These are phyloP conservation scores for Thunnus thynnus DNA, from an alignment of 2,113 vertebrate genomes.

Conservation along the genomic window DNA sequence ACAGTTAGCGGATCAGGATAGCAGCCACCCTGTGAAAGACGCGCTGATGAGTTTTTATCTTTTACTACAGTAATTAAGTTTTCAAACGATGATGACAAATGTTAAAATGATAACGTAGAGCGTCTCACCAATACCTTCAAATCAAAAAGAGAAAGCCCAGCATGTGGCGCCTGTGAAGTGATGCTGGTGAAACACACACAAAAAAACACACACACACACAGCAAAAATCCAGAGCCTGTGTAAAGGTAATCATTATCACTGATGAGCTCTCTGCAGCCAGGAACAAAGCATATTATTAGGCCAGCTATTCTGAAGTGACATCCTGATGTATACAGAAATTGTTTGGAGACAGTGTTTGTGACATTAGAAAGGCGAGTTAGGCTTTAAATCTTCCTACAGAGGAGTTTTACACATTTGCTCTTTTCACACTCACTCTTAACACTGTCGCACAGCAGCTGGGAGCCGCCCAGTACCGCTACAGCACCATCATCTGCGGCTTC, in stretches of 20 bases:
- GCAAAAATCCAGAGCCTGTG: neutral
- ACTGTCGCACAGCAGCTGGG: neutral
- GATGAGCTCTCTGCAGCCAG: conserved; percentile 35
- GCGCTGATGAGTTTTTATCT: conserved; percentile 65
- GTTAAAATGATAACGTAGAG: conserved; percentile 21
- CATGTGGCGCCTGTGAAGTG: conserved; percentile 3
- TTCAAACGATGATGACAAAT: conserved; percentile 48
- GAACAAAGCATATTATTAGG: conserved; percentile 41
- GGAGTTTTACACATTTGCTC: neutral
- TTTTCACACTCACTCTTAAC: neutral
- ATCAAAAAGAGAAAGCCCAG: conserved; percentile 33
- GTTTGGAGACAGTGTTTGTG: conserved; percentile 20
- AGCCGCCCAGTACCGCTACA: neutral
- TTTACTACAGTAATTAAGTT: conserved; percentile 58
- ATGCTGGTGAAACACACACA: conserved; percentile 5
- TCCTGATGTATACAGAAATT: conserved; percentile 20
- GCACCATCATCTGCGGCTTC: conserved; percentile 3
- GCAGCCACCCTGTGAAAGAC: conserved; percentile 50
- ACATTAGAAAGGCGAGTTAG: conserved; percentile 6
- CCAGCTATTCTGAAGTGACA: conserved; percentile 31
- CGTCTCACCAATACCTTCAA: conserved; percentile 9
- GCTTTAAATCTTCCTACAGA: conserved; percentile 10
- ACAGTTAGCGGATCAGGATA: conserved; percentile 6
- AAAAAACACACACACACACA: conserved; percentile 1
- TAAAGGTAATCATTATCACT: conserved; percentile 60